Percentiles rank a stretch among this genome's conserved stretches.
These are phyloP conservation scores for Gallinago solitaria DNA, from an alignment of 2,797 vertebrate genomes.

Conservation along the genomic window DNA sequence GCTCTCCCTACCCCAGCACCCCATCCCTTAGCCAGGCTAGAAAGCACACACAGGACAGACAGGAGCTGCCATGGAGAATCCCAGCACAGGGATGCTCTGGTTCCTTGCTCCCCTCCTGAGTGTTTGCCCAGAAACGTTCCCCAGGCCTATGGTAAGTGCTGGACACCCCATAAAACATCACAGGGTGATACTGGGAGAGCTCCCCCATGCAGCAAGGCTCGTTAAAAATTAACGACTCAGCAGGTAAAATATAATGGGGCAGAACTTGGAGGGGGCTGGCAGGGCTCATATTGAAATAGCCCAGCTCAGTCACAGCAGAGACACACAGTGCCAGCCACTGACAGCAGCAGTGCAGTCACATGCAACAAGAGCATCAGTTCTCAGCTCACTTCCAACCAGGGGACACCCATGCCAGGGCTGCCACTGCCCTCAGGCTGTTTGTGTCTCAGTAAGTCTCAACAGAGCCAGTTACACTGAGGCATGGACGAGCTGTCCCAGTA, in stretches of 20 bases:
- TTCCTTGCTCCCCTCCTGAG: not conserved
- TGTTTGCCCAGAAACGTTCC: not conserved
- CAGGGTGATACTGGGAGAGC: not conserved
- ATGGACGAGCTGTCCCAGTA: not conserved
- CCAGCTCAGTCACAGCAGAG: not conserved
- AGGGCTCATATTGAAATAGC: not conserved
- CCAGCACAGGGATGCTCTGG: not conserved
- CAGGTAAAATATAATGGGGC: not conserved
- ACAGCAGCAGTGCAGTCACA: accelerated
- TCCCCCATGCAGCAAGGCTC: not conserved
- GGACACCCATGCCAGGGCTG: not conserved
- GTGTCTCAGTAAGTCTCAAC: not conserved
- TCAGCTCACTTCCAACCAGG: not conserved
- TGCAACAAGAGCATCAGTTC: not conserved
- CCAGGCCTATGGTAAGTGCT: not conserved
- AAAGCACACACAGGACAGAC: not conserved
- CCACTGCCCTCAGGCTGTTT: not conserved
- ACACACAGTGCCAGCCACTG: accelerated
- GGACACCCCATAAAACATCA: not conserved
- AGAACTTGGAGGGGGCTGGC: not conserved
- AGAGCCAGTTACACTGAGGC: not conserved
- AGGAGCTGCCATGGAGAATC: slow-evolving; percentile 1
- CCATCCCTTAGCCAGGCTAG: not conserved
- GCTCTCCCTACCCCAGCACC: not conserved
- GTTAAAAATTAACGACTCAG: not conserved